Conservation (phyloP, 2,113 vertebrate genomes). For the Nipponia nippon region DNA sequence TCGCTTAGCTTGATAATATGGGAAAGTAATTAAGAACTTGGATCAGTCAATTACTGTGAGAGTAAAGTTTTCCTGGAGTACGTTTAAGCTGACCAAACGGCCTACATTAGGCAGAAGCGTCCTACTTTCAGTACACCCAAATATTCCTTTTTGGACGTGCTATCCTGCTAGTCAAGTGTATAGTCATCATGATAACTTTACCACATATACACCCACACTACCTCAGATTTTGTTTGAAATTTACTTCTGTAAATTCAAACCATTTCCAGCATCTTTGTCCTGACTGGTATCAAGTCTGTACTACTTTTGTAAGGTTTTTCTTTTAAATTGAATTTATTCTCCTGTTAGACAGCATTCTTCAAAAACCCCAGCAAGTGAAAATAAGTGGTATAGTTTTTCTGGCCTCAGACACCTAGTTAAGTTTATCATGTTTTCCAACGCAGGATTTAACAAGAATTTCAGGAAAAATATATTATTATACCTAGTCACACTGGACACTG, state of each 20-base stretch:
- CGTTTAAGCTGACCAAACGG: background rate
- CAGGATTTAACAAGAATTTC: background rate
- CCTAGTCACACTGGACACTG: background rate
- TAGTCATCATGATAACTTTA: background rate
- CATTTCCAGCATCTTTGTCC: background rate
- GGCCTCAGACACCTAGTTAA: background rate
- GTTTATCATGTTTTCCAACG: background rate
- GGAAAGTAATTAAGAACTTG: background rate
- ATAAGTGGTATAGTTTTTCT: background rate
- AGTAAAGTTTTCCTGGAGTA: background rate
- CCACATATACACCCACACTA: background rate
- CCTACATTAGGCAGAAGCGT: background rate
- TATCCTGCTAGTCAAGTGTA: background rate
- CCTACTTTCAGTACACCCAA: background rate
- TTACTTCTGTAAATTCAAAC: background rate
- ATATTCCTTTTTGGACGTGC: background rate
- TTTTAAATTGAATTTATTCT: background rate
- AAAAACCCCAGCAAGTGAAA: background rate
- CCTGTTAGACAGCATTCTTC: background rate
- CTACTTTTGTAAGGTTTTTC: background rate
- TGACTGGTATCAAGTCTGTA: background rate
- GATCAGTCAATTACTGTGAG: background rate
- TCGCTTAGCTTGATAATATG: background rate
- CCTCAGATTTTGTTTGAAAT: background rate
- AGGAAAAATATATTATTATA: background rate